Conservation (phyloP, 2,113 vertebrate species). For the Hirundichthys speculiger region DNA sequence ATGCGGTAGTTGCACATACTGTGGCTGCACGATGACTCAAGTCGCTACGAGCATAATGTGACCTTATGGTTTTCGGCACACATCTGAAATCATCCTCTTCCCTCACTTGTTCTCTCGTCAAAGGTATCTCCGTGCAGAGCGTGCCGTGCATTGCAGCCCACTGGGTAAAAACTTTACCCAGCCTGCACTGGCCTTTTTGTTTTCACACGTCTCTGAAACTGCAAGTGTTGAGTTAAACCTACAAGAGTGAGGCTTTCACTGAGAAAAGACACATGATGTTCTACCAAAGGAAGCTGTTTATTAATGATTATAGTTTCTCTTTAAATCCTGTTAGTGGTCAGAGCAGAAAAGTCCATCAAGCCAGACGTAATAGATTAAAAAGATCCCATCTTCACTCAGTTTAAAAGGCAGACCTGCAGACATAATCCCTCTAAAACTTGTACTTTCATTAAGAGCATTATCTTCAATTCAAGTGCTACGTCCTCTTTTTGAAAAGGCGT, state of each 20-base stretch:
- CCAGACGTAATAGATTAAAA: neutral
- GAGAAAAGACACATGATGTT: neutral
- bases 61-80: conserved; percentile 64
- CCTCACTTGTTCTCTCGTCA: conserved; percentile 37
- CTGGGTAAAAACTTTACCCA: conserved; percentile 39
- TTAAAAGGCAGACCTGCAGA: conserved; percentile 1
- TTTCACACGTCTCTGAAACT: conserved; percentile 6
- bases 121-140: conserved; percentile 13
- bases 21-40: conserved; percentile 41
- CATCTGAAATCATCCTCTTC: conserved; percentile 37
- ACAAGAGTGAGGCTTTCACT: conserved; percentile 14
- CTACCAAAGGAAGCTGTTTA: conserved; percentile 9
- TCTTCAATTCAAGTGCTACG: neutral
- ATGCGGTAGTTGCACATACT: conserved; percentile 41
- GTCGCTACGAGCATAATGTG: conserved; percentile 48
- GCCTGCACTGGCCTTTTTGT: conserved; percentile 24
- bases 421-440: neutral
- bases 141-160: conserved; percentile 7
- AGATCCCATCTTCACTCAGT: neutral
- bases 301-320: no score
- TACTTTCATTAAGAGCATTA: neutral
- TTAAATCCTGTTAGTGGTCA: no score
- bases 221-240: neutral
- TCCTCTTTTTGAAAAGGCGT: neutral
- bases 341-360: neutral